Evolutionary conservation across 2,113 vertebrate genomes (phyloP), one percentile per base, ranked within the genome.

Genomic region (Nesogale talazaci): DNA sequence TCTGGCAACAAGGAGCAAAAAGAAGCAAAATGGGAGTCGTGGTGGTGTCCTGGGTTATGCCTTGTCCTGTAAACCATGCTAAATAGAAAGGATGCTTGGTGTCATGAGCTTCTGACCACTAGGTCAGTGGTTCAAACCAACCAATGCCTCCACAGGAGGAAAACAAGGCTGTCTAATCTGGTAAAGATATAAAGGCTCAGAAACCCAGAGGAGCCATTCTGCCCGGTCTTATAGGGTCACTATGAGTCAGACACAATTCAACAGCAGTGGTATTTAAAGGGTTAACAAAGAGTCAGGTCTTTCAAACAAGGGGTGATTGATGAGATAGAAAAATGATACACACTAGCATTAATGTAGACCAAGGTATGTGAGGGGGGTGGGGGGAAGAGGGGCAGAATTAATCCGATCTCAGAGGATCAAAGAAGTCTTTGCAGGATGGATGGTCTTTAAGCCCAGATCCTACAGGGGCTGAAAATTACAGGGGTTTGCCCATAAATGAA

Each of bases 1-100:
- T 56, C 46, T 79, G 52, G 70, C 25, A 94, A 70, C 57, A 83
- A 65, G n/a, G 89, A 93, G 70, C 25, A 94, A 70, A 56, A 83
- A 65, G n/a, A 91, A 93, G 57, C 57, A 91, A 91, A 95, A 70
- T 67, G 75, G n/a, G 23, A 76, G 42, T 12, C 59, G 17, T 14
- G 59, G 17, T 61, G 59, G 19, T 23, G 22, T 61, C 22, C 17
- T 61, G 59, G 59, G 59, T 61, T 61, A 7, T 61, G 59, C 16
- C 17, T 23, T 61, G 59, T 2, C 17, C 59, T 61, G 59, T 19
- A 11, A 57, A 57, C 56, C 56, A 57, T n/a, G n/a, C n/a, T n/a
- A n/a, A n/a, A n/a, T n/a, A 52, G 10, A 52, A 52, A 52, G 46
- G 46, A 52, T 52, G 9, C 46, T 12, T 52, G 46, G 46, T 52